These are phyloP conservation scores for Choristoneura rosaceana DNA, from an alignment of 2,888 invertebrate genomes.

Conservation along the genomic window DNA sequence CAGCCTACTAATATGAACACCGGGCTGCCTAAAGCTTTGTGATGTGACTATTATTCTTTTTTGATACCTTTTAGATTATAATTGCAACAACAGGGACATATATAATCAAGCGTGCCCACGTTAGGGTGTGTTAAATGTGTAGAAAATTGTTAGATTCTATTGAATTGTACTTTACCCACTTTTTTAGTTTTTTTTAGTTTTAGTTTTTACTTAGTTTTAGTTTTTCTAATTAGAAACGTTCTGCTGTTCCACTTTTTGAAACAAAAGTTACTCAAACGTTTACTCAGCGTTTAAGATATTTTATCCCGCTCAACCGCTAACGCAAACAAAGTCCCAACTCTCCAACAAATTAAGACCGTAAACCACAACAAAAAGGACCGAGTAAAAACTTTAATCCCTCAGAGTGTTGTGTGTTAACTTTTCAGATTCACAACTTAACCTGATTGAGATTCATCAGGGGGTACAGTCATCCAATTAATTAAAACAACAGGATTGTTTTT, in stretches of 20 bases:
- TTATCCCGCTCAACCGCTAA: neutral
- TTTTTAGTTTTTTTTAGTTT: no score
- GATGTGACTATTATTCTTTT: no score
- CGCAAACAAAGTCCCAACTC: neutral
- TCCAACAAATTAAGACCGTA: conserved; percentile 10
- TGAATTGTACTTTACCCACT: no score
- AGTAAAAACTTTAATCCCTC: conserved; percentile 14
- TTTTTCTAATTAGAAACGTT: neutral
- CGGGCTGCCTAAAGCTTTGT: no score
- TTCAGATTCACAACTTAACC: conserved; percentile 10
- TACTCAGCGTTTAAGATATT: neutral
- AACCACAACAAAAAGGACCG: conserved; percentile 7
- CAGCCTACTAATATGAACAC: no score
- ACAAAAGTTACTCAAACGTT: neutral
- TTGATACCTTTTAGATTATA: no score
- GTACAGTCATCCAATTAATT: conserved; percentile 35
- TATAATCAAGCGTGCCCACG: no score
- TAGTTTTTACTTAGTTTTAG: no score
- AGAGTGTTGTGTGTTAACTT: conserved; percentile 28
- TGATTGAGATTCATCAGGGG: conserved; percentile 23
- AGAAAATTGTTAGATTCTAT: no score
- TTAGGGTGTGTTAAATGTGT: no score
- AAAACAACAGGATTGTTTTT: conserved; percentile 20
- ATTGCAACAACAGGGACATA: no score
- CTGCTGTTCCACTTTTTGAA: neutral